Evolutionary conservation across 2,797 vertebrate genomes (phyloP).

Genomic region (Acanthis flammea): DNA sequence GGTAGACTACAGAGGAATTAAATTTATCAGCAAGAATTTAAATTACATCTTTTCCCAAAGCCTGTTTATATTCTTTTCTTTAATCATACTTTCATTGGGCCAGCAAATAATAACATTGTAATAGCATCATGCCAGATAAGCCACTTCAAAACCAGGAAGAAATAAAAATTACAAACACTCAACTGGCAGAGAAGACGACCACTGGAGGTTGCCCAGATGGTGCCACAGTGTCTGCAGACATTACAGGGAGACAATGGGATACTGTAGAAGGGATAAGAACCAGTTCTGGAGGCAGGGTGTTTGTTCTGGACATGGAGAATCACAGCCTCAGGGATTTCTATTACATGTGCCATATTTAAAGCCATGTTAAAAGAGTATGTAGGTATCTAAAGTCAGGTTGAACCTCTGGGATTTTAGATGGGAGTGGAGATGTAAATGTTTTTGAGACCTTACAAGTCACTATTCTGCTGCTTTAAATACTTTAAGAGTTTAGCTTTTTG

Average conservation of each 20-base stretch:
- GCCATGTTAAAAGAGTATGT: not conserved
- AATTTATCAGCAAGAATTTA: constrained; percentile 34
- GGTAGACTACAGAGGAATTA: constrained; percentile 5
- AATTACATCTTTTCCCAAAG: constrained; percentile 8
- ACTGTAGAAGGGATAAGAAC: not conserved
- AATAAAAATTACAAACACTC: constrained; percentile 6
- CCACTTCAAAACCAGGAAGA: constrained; percentile 56
- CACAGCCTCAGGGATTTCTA: not conserved
- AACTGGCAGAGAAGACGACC: not conserved
- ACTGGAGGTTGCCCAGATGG: not conserved
- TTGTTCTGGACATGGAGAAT: not conserved
- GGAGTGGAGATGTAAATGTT: not conserved
- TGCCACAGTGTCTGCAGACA: constrained; percentile 31
- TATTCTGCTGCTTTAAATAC: not conserved
- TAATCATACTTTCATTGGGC: not conserved
- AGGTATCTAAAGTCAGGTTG: not conserved
- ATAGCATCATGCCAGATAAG: constrained; percentile 22
- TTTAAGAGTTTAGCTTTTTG: not conserved
- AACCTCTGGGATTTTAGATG: not conserved
- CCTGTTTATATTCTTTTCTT: constrained; percentile 11
- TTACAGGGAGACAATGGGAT: not conserved
- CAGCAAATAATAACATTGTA: constrained; percentile 13
- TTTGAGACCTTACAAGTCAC: not conserved
- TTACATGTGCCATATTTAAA: not conserved
- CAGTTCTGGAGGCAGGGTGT: not conserved